Evolutionary conservation across 2,797 vertebrate species (phyloP).

Genomic region (Cetoscarus ocellatus): DNA sequence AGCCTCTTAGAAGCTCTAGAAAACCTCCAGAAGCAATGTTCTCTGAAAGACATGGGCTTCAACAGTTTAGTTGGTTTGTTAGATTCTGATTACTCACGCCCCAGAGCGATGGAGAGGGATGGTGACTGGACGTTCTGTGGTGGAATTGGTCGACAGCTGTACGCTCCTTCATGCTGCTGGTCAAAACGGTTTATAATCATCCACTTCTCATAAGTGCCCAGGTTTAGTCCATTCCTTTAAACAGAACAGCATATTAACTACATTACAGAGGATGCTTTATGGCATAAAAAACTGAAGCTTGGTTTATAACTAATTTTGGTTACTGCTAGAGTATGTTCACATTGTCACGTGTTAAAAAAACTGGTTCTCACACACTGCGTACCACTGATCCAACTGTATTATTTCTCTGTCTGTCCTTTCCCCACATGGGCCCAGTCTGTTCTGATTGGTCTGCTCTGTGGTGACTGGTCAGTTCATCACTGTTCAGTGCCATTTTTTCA

Average conservation of each 20-base stretch:
- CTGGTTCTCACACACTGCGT: too few species aligned
- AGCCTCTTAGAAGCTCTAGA: too few species aligned
- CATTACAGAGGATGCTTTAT: not conserved
- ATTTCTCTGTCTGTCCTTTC: too few species aligned
- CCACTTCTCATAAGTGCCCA: constrained; percentile 80
- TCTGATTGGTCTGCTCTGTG: too few species aligned
- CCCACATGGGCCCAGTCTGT: too few species aligned
- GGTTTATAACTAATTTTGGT: too few species aligned
- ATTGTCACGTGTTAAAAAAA: too few species aligned
- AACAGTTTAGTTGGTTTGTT: not conserved
- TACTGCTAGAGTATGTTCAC: too few species aligned
- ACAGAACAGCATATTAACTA: not conserved
- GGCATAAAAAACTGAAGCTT: not conserved
- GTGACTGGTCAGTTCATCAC: too few species aligned
- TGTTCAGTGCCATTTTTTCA: too few species aligned
- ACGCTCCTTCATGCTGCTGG: constrained; percentile 75
- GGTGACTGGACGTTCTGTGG: constrained; percentile 84
- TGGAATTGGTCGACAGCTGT: constrained; percentile 83
- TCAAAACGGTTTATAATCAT: constrained; percentile 82
- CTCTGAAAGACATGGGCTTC: not conserved
- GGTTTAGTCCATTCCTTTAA: constrained; percentile 79
- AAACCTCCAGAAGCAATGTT: not conserved
- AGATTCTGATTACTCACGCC: constrained; percentile 72
- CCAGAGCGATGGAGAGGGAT: constrained; percentile 72
- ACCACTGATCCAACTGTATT: too few species aligned